Evolutionary conservation across 1,140 invertebrate genomes (phyloP).

Genomic region (Drosophila hydei): DNA sequence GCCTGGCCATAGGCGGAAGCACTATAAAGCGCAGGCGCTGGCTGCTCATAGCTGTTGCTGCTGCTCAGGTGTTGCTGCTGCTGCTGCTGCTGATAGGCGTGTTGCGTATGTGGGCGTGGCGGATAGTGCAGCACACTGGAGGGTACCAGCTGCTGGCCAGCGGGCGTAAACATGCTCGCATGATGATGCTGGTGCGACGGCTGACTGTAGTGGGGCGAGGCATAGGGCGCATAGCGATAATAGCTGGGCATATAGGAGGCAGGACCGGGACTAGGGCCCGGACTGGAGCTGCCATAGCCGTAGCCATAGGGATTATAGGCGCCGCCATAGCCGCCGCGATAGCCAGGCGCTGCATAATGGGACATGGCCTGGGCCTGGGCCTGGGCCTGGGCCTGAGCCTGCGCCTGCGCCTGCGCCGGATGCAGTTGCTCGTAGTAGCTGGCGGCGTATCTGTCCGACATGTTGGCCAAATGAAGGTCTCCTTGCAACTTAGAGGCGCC

Average conservation of each 20-base stretch:
- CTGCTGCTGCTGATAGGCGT: slow-evolving; percentile 33
- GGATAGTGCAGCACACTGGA: slow-evolving; percentile 74
- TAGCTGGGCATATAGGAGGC: slow-evolving; percentile 67
- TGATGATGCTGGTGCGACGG: slow-evolving; percentile 41
- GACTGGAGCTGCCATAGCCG: slow-evolving; percentile 45
- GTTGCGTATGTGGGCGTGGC: slow-evolving; percentile 44
- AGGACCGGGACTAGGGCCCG: slow-evolving; percentile 3
- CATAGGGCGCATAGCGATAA: slow-evolving; percentile 71
- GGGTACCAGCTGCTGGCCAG: slow-evolving; percentile 70
- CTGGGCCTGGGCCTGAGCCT: slow-evolving; percentile 32
- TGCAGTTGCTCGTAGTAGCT: slow-evolving; percentile 71
- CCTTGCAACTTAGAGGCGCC: slow-evolving; percentile 21
- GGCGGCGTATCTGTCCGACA: slow-evolving; percentile 70
- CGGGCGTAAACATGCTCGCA: slow-evolving; percentile 69
- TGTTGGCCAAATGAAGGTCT: not conserved
- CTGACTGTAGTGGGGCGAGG: slow-evolving; percentile 73
- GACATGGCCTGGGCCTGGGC: slow-evolving; percentile 53
- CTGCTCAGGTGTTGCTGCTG: slow-evolving; percentile 19
- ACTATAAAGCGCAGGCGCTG: slow-evolving; percentile 58
- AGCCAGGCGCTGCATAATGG: slow-evolving; percentile 55
- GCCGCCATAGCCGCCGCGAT: slow-evolving; percentile 51
- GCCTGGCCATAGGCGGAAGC: slow-evolving; percentile 52
- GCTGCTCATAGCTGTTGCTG: slow-evolving; percentile 53
- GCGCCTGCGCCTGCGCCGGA: slow-evolving; percentile 34
- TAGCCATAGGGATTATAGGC: slow-evolving; percentile 64